Conservation (phyloP, 37 sponge, comb jelly and placozoan species). For the Chondrilla cf. caribensis region DNA sequence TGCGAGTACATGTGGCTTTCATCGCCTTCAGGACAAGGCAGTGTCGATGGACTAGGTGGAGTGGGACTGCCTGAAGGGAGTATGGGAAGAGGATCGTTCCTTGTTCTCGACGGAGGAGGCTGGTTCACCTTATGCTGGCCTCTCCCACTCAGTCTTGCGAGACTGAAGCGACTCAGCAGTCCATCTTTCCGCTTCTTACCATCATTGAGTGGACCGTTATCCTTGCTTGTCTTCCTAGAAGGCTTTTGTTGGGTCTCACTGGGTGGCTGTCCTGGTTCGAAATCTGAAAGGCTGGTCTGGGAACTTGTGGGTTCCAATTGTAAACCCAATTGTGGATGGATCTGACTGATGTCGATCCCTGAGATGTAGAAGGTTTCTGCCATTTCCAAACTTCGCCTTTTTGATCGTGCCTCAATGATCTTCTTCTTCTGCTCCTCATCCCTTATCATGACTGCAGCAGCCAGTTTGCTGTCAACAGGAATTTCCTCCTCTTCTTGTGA, state of each 20-base stretch:
- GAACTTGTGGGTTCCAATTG: neutral
- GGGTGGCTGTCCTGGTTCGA: too few species aligned
- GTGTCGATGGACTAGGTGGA: neutral
- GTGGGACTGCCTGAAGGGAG: neutral
- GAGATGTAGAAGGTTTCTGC: constrained; percentile 24
- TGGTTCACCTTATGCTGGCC: neutral
- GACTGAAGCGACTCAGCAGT: neutral
- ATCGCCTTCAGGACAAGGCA: too few species aligned
- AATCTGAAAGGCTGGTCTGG: constrained; percentile 7
- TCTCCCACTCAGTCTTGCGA: neutral
- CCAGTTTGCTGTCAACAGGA: constrained; percentile 8
- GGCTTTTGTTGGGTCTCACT: neutral
- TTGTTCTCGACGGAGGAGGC: neutral
- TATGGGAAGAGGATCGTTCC: constrained; percentile 5
- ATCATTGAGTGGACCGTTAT: too few species aligned
- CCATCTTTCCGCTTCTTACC: neutral
- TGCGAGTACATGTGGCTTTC: constrained; percentile 6
- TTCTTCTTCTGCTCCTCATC: constrained; percentile 14
- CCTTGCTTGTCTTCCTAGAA: neutral
- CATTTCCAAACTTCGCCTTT: constrained; percentile 6
- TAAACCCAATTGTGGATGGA: neutral
- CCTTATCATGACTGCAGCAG: neutral
- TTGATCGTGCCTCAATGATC: constrained; percentile 3
- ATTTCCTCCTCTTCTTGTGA: neutral
- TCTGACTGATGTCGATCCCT: neutral